phyloP scores from a whole-genome alignment of 1,140 invertebrate genomes.

The Rhyzopertha dominica region DNA sequence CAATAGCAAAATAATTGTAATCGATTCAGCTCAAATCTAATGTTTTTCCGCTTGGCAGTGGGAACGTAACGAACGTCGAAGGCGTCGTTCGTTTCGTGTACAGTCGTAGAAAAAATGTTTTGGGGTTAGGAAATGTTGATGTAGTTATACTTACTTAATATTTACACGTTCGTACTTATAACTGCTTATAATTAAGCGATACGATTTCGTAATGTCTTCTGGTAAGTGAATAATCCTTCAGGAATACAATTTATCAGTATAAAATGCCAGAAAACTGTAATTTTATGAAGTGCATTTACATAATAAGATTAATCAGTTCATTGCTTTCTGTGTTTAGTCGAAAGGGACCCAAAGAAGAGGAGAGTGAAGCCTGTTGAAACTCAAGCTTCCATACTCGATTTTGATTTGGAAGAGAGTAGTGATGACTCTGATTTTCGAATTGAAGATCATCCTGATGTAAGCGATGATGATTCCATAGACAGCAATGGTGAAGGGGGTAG shows the following conservation, averaged over 20 bases:
- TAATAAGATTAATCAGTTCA: conserved; percentile 10
- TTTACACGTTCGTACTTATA: too few species aligned
- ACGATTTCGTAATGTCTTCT: conserved; percentile 1
- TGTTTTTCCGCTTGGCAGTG: not conserved
- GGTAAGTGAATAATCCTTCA: not conserved
- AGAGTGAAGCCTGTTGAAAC: conserved; percentile 79
- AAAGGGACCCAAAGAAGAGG: conserved; percentile 78
- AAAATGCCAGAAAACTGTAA: not conserved
- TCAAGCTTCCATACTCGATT: conserved; percentile 68
- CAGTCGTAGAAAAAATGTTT: not conserved
- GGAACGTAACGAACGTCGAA: conserved; percentile 7
- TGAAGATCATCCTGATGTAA: conserved; percentile 76
- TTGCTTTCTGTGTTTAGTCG: conserved; percentile 54
- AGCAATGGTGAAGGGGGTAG: conserved; percentile 50
- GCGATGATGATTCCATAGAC: conserved; percentile 56
- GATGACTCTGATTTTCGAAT: conserved; percentile 94
- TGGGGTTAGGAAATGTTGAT: conserved; percentile 3
- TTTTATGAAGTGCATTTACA: conserved; percentile 6
- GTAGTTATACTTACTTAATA: too few species aligned
- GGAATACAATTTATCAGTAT: not conserved
- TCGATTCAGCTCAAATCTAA: not conserved
- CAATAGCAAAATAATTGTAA: not conserved
- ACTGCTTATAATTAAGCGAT: too few species aligned
- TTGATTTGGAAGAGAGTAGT: conserved; percentile 87
- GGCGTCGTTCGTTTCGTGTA: not conserved